Base-by-base conservation (phyloP, 2,113 vertebrate species). In the Lagenorhynchus albirostris region DNA sequence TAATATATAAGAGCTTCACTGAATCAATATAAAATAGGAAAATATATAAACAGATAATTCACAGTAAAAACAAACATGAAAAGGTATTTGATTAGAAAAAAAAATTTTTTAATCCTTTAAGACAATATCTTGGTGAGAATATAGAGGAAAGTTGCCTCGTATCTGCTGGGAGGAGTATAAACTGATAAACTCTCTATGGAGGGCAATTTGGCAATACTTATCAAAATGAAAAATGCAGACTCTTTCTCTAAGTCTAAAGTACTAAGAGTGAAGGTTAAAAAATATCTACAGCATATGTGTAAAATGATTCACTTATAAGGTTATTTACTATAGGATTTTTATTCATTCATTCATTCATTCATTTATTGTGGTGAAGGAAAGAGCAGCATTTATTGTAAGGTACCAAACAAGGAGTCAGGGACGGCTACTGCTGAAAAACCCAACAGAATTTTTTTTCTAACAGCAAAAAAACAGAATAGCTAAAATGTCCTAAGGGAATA, bases 211-310 rank as follows among this genome's bases (percentile, higher is more conserved):
- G 38, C 29, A 90, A 92, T 36, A 88, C 0, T 55, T 20, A 81
- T 79, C 74, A 82, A 91, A 97, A 97, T 73, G 60, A 94, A 96
- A 97, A 86, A 89, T 44, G 20, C 8, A 89, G 10, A 87, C 6
- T 94, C 33, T 20, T 82, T 89, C 68, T 88, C 23, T 89, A 65
- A 84, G 5, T 68, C 20, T 76, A 81, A 83, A 94, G 14, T 81
- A 96, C 76, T 88, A 91, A 90, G 53, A 90, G 23, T 53, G 79
- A 4, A 58, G 44, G 44, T 36, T 85, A 89, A 82, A 88, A 85
- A 80, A 47, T 55, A 68, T 68, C 36, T 94, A 31, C 84, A 53
- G 9, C 74, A 60, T 55, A 76, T 31, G 29, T 38, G 5, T 90
- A 70, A 94, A 94, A 86, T 60, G 4, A 81, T 81, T 93, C 83